Conservation (phyloP, 2,113 vertebrate genomes). For the Ageneiosus marmoratus region DNA sequence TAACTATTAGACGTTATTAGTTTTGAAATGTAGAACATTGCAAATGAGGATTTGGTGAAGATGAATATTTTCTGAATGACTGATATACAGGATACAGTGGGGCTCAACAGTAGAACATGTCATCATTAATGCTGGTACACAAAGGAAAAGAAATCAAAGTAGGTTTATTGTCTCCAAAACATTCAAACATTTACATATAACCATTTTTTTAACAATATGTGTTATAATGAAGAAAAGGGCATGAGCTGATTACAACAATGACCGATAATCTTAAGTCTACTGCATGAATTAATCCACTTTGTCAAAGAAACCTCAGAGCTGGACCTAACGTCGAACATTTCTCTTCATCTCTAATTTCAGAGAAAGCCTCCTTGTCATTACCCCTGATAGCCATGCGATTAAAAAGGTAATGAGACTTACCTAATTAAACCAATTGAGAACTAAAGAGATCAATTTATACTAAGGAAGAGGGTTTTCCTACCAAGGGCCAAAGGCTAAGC, state of each 20-base stretch:
- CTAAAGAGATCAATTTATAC: slow-evolving; percentile 38
- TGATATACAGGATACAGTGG: neutral
- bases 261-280: neutral
- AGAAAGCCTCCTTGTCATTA: slow-evolving; percentile 5
- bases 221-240: neutral
- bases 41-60: neutral
- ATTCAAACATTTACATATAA: neutral
- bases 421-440: slow-evolving; percentile 31
- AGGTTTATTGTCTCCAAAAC: too few relatives aligned
- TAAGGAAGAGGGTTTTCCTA: slow-evolving; percentile 50
- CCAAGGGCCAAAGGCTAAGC: slow-evolving; percentile 50
- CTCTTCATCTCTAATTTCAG: neutral
- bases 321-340: neutral
- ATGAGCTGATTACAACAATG: neutral
- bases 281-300: neutral
- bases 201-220: neutral
- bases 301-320: slow-evolving; percentile 29
- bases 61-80: neutral
- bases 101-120: neutral
- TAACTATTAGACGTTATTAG: neutral
- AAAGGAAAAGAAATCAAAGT: neutral
- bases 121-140: neutral
- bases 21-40: neutral
- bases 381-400: slow-evolving; percentile 13
- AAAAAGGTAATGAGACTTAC: slow-evolving; percentile 33